phyloP scores from a whole-genome alignment of 2,797 vertebrate species.

The Lepus oiostolus region DNA sequence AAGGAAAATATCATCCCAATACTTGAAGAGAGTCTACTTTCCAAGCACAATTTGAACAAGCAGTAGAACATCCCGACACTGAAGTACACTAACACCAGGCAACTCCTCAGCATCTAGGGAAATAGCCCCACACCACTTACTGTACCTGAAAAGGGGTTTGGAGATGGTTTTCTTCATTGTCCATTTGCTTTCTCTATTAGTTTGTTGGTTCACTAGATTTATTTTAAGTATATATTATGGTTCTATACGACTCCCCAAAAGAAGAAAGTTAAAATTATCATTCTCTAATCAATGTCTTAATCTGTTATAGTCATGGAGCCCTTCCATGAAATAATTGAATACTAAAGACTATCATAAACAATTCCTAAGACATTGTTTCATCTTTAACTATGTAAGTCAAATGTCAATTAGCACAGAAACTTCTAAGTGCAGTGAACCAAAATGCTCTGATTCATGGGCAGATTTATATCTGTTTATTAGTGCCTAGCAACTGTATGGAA shows the following conservation, averaged over 20 bases:
- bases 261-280: constrained; percentile 90
- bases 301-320: constrained; percentile 87
- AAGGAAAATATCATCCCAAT: constrained; percentile 86
- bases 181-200: not conserved
- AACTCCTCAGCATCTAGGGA: constrained; percentile 92
- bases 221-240: constrained; percentile 93
- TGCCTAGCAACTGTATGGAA: not conserved
- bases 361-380: not conserved
- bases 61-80: constrained; percentile 88
- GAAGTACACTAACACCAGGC: constrained; percentile 89
- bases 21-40: constrained; percentile 87
- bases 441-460: not conserved
- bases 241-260: constrained; percentile 92
- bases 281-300: constrained; percentile 92
- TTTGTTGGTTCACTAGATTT: constrained; percentile 85
- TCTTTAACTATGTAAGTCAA: not conserved
- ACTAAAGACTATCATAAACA: not conserved
- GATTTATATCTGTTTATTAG: not conserved
- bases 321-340: not conserved
- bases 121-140: constrained; percentile 90
- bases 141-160: constrained; percentile 86
- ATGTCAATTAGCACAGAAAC: not conserved
- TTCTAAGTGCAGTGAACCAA: not conserved
- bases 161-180: not conserved
- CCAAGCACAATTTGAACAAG: constrained; percentile 86